Conservation (phyloP, 2,888 invertebrate species). For the Eristalis arbustorum region DNA sequence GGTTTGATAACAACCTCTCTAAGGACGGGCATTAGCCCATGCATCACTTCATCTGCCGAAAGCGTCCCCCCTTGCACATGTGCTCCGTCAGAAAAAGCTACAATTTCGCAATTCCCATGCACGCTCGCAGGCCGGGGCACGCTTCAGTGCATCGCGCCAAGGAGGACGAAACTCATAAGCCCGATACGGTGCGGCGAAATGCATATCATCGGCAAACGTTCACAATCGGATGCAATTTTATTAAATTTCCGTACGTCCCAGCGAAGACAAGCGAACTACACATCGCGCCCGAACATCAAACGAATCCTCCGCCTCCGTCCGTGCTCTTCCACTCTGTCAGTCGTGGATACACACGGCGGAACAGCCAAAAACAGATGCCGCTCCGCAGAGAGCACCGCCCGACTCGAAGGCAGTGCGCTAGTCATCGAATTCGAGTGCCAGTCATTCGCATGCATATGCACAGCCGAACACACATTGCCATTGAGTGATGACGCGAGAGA, state of each 20-base stretch:
- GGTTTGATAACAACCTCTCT: neutral
- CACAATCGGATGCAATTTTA: conserved; percentile 55
- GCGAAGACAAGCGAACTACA: conserved; percentile 23
- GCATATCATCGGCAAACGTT: conserved; percentile 49
- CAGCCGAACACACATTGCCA: conserved; percentile 35
- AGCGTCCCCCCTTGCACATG: neutral
- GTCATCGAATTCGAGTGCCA: conserved; percentile 10
- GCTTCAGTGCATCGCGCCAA: neutral
- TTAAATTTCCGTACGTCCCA: conserved; percentile 16
- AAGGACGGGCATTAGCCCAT: neutral
- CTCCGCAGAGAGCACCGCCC: neutral
- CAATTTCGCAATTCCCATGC: neutral
- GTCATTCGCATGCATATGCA: conserved; percentile 26
- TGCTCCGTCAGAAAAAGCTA: neutral
- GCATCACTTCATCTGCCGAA: neutral
- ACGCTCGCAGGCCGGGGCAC: neutral
- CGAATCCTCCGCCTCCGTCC: neutral
- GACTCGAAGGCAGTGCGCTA: neutral
- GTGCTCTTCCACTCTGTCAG: neutral
- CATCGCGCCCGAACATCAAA: conserved; percentile 14
- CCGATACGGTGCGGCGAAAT: neutral
- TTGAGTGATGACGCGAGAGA: conserved; percentile 64
- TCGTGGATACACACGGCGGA: conserved; percentile 30
- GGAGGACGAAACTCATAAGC: conserved; percentile 21
- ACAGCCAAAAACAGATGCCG: conserved; percentile 25